These are phyloP conservation scores for Recurvirostra avosetta DNA, from an alignment of 2,113 vertebrate genomes.

Conservation along the genomic window DNA sequence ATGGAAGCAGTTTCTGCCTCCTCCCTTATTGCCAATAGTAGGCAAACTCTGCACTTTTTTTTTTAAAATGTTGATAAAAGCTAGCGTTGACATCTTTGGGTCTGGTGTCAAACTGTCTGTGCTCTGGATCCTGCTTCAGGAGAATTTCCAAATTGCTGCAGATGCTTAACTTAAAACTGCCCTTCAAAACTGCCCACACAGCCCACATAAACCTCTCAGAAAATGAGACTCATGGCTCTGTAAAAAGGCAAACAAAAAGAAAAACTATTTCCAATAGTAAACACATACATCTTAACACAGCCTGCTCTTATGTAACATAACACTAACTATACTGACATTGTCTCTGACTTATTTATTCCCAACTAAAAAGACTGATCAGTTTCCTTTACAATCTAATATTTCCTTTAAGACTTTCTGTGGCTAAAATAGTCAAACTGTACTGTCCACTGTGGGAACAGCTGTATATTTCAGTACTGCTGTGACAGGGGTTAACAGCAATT, in stretches of 20 bases:
- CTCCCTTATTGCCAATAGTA: not conserved
- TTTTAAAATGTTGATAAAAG: not conserved
- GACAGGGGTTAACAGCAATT: not conserved
- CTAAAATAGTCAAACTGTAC: not conserved
- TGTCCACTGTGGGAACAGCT: not conserved
- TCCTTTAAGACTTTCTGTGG: not conserved
- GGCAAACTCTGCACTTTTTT: not conserved
- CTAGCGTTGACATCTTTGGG: not conserved
- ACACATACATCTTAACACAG: not conserved
- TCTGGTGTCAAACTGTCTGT: not conserved
- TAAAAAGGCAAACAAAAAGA: not conserved
- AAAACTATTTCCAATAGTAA: not conserved
- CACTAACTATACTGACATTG: not conserved
- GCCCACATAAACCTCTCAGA: not conserved
- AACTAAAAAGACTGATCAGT: not conserved
- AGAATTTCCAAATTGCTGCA: not conserved
- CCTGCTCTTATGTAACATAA: not conserved
- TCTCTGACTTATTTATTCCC: not conserved
- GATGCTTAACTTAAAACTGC: not conserved
- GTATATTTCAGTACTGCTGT: not conserved
- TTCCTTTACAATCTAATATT: not conserved
- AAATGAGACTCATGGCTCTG: not conserved
- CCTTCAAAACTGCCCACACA: not conserved
- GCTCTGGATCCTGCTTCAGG: not conserved
- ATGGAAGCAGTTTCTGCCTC: slow-evolving; percentile 44